These are phyloP conservation scores for Thunnus thynnus DNA, from an alignment of 2,113 vertebrate species.

Conservation along the genomic window DNA sequence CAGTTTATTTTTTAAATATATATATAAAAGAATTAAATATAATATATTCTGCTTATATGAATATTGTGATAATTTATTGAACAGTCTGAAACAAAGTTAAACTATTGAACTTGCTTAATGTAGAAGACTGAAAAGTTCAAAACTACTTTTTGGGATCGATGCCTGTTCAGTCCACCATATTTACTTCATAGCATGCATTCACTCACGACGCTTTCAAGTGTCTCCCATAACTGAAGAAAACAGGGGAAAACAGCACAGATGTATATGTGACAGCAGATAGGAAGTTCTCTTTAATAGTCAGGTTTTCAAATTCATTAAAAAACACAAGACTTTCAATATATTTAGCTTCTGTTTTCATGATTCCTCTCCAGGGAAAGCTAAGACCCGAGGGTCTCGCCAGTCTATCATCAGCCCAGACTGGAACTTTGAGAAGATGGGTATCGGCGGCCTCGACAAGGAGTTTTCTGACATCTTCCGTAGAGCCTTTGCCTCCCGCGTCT, in stretches of 20 bases:
- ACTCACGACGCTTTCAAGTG: too few species aligned
- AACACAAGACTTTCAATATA: neutral
- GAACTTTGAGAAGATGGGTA: conserved; percentile 99
- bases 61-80: neutral
- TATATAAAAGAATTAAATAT: neutral
- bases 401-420: conserved; percentile 99
- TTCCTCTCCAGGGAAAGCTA: conserved; percentile 89
- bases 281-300: neutral
- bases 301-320: neutral
- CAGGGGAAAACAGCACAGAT: neutral
- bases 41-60: neutral
- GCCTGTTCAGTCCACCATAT: neutral
- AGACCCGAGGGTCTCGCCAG: conserved; percentile 93
- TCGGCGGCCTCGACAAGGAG: conserved; percentile 97
- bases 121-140: too few species aligned
- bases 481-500: conserved; percentile 97
- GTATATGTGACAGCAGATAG: neutral
- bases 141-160: neutral
- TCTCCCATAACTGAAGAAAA: too few species aligned
- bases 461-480: conserved; percentile 97
- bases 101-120: neutral
- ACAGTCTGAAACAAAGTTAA: neutral
- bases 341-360: neutral
- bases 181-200: too few species aligned
- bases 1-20: neutral